Conservation (phyloP, 2,888 invertebrate species). For the Aleiodes leptofemur region DNA sequence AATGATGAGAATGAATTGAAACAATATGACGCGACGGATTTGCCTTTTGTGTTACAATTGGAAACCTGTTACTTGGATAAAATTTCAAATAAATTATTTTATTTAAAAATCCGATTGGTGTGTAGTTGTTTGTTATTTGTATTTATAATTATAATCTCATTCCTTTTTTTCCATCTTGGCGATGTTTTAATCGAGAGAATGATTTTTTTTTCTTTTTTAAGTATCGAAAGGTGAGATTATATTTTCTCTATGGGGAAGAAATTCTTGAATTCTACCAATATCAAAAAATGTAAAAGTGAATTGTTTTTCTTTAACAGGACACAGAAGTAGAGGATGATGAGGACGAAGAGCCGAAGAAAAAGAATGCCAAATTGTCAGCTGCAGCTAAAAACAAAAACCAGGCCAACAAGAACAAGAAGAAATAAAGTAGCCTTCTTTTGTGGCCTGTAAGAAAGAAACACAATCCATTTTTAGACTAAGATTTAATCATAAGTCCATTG, state of each 20-base stretch:
- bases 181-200: conserved; percentile 49
- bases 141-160: conserved; percentile 65
- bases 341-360: conserved; percentile 87
- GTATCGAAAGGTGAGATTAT: conserved; percentile 17
- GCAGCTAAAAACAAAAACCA: conserved; percentile 84
- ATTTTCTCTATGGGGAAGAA: background rate
- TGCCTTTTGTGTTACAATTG: conserved; percentile 51
- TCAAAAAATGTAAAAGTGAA: background rate
- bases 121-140: conserved; percentile 59
- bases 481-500: conserved; percentile 71
- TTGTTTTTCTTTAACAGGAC: conserved; percentile 75
- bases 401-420: conserved; percentile 74
- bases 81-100: conserved; percentile 52
- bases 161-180: conserved; percentile 64
- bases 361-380: conserved; percentile 85
- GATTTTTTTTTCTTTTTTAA: conserved; percentile 28
- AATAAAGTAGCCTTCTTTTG: conserved; percentile 64
- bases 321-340: conserved; percentile 84
- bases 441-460: conserved; percentile 40
- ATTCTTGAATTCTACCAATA: too few species aligned
- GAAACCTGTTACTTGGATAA: conserved; percentile 51
- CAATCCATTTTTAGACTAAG: conserved; percentile 70
- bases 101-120: conserved; percentile 51
- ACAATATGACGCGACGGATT: conserved; percentile 23
- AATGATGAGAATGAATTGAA: background rate